Evolutionary conservation across 2,113 vertebrate species (phyloP).

Genomic region (Antigone vipio): DNA sequence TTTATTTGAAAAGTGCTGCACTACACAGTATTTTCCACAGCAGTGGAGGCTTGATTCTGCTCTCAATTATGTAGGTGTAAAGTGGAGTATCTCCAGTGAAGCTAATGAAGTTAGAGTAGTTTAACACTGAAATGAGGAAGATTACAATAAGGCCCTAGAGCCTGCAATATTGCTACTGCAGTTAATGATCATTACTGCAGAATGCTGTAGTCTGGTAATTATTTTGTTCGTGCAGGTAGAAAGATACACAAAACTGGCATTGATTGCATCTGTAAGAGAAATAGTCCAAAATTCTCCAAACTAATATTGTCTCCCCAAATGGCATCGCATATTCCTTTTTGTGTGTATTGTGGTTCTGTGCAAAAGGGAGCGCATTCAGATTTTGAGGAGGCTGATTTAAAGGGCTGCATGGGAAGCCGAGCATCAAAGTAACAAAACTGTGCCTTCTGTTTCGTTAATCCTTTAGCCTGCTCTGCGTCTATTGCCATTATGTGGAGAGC

Average conservation of each 20-base stretch:
- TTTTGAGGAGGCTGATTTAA: neutral
- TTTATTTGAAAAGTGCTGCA: conserved; percentile 60
- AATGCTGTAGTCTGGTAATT: conserved; percentile 37
- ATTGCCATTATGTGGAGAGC: neutral
- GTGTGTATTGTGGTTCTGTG: neutral
- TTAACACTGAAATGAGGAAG: conserved; percentile 48
- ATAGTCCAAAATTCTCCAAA: conserved; percentile 4
- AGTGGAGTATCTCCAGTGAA: conserved; percentile 44
- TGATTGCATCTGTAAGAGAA: neutral
- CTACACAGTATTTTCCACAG: conserved; percentile 58
- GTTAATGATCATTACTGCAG: conserved; percentile 61
- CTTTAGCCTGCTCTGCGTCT: neutral
- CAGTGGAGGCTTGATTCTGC: conserved; percentile 56
- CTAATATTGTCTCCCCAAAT: neutral
- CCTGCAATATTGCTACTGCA: conserved; percentile 52
- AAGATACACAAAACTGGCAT: conserved; percentile 19
- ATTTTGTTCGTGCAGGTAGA: conserved; percentile 11
- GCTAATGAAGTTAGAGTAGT: conserved; percentile 56
- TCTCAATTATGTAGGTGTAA: conserved; percentile 60
- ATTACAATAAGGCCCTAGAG: conserved; percentile 63
- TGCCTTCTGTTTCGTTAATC: conserved; percentile 9
- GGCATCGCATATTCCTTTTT: neutral
- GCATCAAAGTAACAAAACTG: neutral
- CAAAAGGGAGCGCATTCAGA: neutral
- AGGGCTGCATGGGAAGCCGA: neutral